These are phyloP conservation scores for Lepidotrigona ventralis DNA, from an alignment of 1,140 invertebrate genomes.

Conservation along the genomic window DNA sequence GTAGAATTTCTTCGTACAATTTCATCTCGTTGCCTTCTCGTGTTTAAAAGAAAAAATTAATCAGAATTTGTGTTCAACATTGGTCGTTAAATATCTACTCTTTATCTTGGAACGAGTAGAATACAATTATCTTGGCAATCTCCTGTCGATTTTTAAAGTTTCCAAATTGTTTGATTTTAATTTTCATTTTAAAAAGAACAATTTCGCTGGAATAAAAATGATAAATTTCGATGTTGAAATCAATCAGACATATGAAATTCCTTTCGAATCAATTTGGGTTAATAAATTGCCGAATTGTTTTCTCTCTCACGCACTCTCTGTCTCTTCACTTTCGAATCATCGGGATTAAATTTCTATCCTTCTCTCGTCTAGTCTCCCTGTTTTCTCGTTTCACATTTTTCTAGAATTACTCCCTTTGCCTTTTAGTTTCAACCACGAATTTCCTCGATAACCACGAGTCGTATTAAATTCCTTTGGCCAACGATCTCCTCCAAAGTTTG, in stretches of 20 bases:
- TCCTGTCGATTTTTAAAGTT: not conserved
- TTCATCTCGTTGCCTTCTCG: conserved; percentile 14
- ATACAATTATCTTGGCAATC: not conserved
- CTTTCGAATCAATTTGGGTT: not conserved
- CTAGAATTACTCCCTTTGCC: not conserved
- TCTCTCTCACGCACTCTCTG: not conserved
- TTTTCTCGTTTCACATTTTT: conserved; percentile 14
- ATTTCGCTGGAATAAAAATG: too few relatives aligned
- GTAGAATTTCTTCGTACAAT: too few relatives aligned
- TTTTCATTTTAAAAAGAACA: too few relatives aligned
- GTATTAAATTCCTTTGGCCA: conserved; percentile 16
- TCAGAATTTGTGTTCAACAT: too few relatives aligned
- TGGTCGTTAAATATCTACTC: too few relatives aligned
- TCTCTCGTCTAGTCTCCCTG: conserved; percentile 15
- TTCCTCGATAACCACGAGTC: conserved; percentile 32
- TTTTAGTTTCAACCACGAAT: conserved; percentile 20
- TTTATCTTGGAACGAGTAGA: not conserved
- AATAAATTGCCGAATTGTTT: not conserved
- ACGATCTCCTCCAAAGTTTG: not conserved
- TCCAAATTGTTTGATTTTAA: not conserved
- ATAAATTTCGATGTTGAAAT: too few relatives aligned
- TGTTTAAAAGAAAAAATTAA: not conserved
- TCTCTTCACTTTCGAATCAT: conserved; percentile 38
- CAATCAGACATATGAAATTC: not conserved
- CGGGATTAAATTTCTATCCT: conserved; percentile 71